Percentiles rank a stretch among this genome's conserved stretches.
phyloP scores from a whole-genome alignment of 2,888 invertebrate genomes.

The Crematogaster levior region DNA sequence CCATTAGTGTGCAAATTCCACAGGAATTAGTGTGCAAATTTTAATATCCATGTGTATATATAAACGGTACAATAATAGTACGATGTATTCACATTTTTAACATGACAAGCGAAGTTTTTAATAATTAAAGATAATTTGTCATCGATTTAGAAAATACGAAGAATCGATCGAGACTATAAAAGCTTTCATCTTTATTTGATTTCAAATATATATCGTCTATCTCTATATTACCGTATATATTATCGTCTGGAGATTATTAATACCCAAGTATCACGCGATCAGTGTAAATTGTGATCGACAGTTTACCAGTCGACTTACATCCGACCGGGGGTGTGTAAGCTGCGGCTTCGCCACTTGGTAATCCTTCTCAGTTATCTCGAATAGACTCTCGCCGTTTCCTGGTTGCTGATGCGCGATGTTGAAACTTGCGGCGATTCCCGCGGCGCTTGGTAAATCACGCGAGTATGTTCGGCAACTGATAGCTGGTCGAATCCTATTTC shows the following conservation, averaged over 20 bases:
- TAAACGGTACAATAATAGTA: background rate
- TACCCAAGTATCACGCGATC: background rate
- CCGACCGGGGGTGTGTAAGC: conserved; percentile 15
- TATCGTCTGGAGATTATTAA: conserved; percentile 5
- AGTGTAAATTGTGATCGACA: conserved; percentile 31
- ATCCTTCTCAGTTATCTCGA: conserved; percentile 42
- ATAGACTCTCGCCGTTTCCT: conserved; percentile 31
- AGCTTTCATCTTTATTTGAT: no score
- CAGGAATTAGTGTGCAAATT: background rate
- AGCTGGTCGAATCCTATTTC: conserved; percentile 39
- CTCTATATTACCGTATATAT: background rate
- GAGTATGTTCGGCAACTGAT: conserved; percentile 33
- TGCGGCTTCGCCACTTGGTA: conserved; percentile 35
- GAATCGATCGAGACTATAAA: conserved; percentile 3
- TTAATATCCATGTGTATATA: background rate
- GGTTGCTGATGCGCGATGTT: conserved; percentile 14
- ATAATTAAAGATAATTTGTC: conserved; percentile 2
- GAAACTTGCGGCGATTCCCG: conserved; percentile 37
- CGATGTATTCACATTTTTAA: background rate
- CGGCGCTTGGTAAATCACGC: conserved; percentile 25
- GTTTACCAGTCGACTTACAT: conserved; percentile 39
- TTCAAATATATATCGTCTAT: background rate
- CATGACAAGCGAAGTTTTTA: background rate
- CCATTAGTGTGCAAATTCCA: no score
- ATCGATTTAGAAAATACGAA: background rate